Percentiles rank a stretch among this genome's conserved stretches.
Conservation (phyloP, 2,113 vertebrate species). For the Periophthalmodon schlosseri region DNA sequence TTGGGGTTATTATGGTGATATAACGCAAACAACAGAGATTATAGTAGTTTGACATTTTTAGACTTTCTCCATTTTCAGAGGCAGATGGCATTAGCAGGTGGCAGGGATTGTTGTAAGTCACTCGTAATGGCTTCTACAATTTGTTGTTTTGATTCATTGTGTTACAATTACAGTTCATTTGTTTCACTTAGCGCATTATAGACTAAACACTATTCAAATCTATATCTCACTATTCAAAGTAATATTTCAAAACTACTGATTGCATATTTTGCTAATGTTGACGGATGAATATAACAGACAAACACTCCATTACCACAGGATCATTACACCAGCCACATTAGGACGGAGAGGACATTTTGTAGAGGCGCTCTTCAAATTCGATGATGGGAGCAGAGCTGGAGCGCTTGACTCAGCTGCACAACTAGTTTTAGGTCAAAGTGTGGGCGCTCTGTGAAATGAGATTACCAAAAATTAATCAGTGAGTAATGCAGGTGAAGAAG, state of each 20-base stretch:
- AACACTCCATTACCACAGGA: constrained; percentile 2
- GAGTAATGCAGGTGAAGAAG: constrained; percentile 15
- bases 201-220: background rate
- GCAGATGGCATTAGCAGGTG: constrained; percentile 9
- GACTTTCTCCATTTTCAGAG: constrained; percentile 1
- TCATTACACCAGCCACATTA: background rate
- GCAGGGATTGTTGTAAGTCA: background rate
- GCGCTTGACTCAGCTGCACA: constrained; percentile 43
- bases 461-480: constrained; percentile 43
- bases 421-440: constrained; percentile 46
- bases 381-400: constrained; percentile 7
- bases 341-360: constrained; percentile 19
- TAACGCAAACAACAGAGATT: constrained; percentile 4
- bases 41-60: constrained; percentile 1
- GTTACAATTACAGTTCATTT: constrained; percentile 7
- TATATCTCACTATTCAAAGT: background rate
- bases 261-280: background rate
- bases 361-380: constrained; percentile 16
- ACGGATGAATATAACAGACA: background rate
- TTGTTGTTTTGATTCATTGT: constrained; percentile 4
- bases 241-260: background rate
- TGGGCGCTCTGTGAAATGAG: constrained; percentile 26
- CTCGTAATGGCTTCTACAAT: background rate
- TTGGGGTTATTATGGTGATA: constrained; percentile 9
- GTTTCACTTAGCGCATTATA: background rate